Evolutionary conservation across 1,140 invertebrate genomes (phyloP).

Genomic region (Halyomorpha halys): DNA sequence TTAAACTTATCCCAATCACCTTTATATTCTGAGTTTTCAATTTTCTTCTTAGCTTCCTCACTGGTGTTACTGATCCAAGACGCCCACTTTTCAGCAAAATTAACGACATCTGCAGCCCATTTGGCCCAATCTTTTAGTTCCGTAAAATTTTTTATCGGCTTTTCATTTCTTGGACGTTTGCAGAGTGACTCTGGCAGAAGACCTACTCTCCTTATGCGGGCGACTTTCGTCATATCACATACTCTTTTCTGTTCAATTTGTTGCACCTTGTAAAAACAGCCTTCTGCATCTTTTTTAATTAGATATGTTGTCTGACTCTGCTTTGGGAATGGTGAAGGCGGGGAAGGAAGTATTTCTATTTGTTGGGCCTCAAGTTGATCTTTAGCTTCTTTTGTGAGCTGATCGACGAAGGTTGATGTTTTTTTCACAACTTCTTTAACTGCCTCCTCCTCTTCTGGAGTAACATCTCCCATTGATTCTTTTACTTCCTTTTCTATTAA

Average conservation of each 20-base stretch:
- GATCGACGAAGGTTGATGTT: background rate
- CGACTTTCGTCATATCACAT: background rate
- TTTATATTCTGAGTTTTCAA: background rate
- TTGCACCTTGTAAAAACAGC: background rate
- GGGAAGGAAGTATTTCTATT: background rate
- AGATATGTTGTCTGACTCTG: background rate
- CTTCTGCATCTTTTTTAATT: background rate
- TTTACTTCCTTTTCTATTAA: background rate
- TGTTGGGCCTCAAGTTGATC: background rate
- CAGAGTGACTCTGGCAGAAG: background rate
- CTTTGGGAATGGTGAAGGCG: background rate
- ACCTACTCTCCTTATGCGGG: background rate
- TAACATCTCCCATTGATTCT: background rate
- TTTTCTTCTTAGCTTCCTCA: constrained; percentile 14
- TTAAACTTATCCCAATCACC: constrained; percentile 7
- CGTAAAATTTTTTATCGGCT: background rate
- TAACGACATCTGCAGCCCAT: constrained; percentile 16
- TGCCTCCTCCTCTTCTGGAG: constrained; percentile 3
- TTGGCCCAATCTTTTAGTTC: constrained; percentile 19
- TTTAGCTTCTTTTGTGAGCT: background rate
- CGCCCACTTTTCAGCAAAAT: constrained; percentile 20
- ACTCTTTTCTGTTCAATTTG: background rate
- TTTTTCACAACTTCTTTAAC: background rate
- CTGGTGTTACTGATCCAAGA: constrained; percentile 19
- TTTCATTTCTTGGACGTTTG: background rate